Evolutionary conservation across 2,888 invertebrate genomes (phyloP).

Genomic region (Chalcis sispes): DNA sequence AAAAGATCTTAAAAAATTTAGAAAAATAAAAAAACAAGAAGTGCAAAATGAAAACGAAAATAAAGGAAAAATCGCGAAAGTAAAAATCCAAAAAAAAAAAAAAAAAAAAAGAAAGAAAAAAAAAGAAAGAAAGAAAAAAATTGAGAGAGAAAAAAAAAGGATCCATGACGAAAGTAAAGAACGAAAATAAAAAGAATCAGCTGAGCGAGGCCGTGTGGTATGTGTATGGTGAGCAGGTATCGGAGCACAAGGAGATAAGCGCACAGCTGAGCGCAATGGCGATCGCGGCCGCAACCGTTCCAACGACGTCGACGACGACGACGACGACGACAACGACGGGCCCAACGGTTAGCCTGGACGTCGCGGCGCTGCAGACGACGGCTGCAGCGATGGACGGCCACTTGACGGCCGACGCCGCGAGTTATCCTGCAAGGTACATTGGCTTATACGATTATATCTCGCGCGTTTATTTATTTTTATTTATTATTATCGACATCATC

Average conservation of each 20-base stretch:
- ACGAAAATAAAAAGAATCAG: neutral
- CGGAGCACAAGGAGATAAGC: slow-evolving; percentile 50
- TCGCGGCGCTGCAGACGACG: slow-evolving; percentile 37
- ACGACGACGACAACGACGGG: slow-evolving; percentile 1
- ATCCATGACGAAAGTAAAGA: too few species aligned
- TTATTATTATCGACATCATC: too few species aligned
- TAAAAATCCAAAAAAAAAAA: too few species aligned
- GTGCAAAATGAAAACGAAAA: too few species aligned
- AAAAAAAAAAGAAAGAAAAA: neutral
- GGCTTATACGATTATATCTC: too few species aligned
- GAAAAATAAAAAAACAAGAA: too few species aligned
- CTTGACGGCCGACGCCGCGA: slow-evolving; percentile 27
- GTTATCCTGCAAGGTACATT: slow-evolving; percentile 26
- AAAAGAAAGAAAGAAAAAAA: too few species aligned
- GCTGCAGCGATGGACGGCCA: neutral
- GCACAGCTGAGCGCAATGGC: slow-evolving; percentile 41
- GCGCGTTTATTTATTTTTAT: too few species aligned
- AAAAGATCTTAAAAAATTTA: too few species aligned
- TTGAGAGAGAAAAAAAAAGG: too few species aligned
- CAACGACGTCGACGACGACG: slow-evolving; percentile 7
- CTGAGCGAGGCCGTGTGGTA: slow-evolving; percentile 35
- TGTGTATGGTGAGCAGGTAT: slow-evolving; percentile 47
- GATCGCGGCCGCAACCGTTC: slow-evolving; percentile 17
- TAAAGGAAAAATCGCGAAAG: too few species aligned
- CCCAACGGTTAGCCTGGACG: slow-evolving; percentile 49